These are phyloP conservation scores for Pseudoips prasinana DNA, from an alignment of 2,888 invertebrate species.

Conservation along the genomic window DNA sequence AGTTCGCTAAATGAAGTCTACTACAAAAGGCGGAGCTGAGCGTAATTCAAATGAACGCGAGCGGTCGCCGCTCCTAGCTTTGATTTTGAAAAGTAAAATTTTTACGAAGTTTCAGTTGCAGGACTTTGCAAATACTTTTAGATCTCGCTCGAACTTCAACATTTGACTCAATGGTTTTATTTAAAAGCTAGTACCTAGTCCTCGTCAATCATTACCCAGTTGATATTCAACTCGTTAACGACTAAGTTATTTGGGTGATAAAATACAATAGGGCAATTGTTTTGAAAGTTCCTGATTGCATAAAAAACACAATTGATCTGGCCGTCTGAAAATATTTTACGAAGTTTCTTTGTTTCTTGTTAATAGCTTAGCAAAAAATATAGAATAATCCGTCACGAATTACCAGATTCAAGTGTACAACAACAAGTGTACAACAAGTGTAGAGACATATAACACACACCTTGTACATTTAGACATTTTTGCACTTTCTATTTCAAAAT, in stretches of 20 bases:
- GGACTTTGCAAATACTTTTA: constrained; percentile 63
- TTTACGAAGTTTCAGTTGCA: constrained; percentile 68
- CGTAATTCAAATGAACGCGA: constrained; percentile 77
- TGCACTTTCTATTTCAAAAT: too few relatives aligned
- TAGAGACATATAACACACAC: too few relatives aligned
- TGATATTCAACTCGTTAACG: constrained; percentile 23
- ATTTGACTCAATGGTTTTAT: constrained; percentile 36
- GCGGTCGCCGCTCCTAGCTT: constrained; percentile 60
- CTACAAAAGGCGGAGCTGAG: constrained; percentile 74
- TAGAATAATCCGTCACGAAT: too few relatives aligned
- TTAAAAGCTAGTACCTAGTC: constrained; percentile 27
- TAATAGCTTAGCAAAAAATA: too few relatives aligned
- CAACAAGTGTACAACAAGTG: too few relatives aligned
- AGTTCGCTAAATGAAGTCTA: constrained; percentile 79
- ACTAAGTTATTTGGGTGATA: constrained; percentile 17
- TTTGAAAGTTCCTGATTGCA: constrained; percentile 16
- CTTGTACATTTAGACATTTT: too few relatives aligned
- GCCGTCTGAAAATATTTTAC: constrained; percentile 29
- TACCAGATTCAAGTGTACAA: too few relatives aligned
- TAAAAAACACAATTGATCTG: constrained; percentile 23
- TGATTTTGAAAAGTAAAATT: constrained; percentile 74
- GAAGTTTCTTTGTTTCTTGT: constrained; percentile 15
- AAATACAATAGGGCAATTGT: constrained; percentile 15
- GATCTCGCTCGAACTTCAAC: constrained; percentile 49
- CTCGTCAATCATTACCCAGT: constrained; percentile 25